These are phyloP conservation scores for Turritopsis rubra DNA, from an alignment of 30 jellyfish, hydroid and myxozoan genomes.

Conservation along the genomic window DNA sequence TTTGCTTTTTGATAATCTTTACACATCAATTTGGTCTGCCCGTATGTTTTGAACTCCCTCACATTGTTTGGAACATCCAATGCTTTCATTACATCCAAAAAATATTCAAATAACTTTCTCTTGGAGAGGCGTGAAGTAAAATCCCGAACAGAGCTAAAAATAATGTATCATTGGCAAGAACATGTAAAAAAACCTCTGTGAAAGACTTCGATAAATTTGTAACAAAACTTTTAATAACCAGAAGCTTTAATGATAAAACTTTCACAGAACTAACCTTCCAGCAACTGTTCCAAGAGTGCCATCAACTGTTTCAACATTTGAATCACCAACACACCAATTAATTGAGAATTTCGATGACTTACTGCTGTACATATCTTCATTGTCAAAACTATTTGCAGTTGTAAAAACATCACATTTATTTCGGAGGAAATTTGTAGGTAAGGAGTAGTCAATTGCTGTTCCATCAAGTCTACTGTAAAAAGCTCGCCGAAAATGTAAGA, in stretches of 20 bases:
- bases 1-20: not conserved
- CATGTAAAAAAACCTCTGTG: not conserved
- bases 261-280: not conserved
- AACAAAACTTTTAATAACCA: not conserved
- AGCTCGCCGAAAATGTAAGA: not conserved
- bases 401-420: constrained; percentile 14
- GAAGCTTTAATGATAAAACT: not conserved
- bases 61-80: not conserved
- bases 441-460: not conserved
- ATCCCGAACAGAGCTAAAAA: not conserved
- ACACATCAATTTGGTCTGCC: not conserved
- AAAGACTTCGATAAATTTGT: not conserved
- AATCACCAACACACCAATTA: constrained; percentile 9
- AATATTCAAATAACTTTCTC: not conserved
- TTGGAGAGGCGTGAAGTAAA: not conserved
- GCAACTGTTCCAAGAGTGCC: constrained; percentile 12
- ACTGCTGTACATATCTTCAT: constrained; percentile 6
- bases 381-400: not conserved
- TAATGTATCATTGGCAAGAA: not conserved
- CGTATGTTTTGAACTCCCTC: not conserved
- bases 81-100: not conserved
- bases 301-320: constrained; percentile 4
- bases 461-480: not conserved
- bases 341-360: constrained; percentile 3
- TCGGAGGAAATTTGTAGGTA: not conserved